Conservation (phyloP, 2,113 vertebrate genomes). For the Epinephelus cyanopodus region DNA sequence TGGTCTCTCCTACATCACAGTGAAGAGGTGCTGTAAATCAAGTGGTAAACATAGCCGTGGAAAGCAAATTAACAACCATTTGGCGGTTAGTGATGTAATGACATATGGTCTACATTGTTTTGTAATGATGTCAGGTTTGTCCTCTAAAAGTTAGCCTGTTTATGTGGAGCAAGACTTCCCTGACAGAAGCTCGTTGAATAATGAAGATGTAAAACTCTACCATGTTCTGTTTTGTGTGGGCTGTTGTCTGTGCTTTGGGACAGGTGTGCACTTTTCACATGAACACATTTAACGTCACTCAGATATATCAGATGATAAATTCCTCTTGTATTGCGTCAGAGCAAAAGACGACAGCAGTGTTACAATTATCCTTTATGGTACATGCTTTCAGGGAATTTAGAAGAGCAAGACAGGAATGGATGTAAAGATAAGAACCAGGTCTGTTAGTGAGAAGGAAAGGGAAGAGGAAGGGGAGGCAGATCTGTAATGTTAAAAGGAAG, state of each 20-base stretch:
- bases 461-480: not conserved
- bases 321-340: conserved; percentile 39
- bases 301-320: conserved; percentile 18
- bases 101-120: conserved; percentile 54
- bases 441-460: not conserved
- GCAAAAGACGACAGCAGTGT: conserved; percentile 12
- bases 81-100: conserved; percentile 45
- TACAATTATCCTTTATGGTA: conserved; percentile 38
- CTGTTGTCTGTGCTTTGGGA: not conserved
- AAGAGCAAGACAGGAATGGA: not conserved
- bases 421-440: conserved; percentile 11
- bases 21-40: conserved; percentile 50
- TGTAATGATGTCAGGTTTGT: conserved; percentile 47
- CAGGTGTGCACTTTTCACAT: not conserved
- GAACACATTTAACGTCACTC: conserved; percentile 8
- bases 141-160: conserved; percentile 1
- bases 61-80: conserved; percentile 55
- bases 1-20: conserved; percentile 51
- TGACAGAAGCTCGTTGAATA: conserved; percentile 19
- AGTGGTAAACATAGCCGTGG: conserved; percentile 29
- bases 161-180: conserved; percentile 17
- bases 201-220: conserved; percentile 49
- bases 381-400: conserved; percentile 22
- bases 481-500: not conserved
- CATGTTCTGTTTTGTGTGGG: conserved; percentile 15